Evolutionary conservation across 2,888 invertebrate species (phyloP), one percentile per base, ranked within the genome.

Genomic region (Idaea aversata): DNA sequence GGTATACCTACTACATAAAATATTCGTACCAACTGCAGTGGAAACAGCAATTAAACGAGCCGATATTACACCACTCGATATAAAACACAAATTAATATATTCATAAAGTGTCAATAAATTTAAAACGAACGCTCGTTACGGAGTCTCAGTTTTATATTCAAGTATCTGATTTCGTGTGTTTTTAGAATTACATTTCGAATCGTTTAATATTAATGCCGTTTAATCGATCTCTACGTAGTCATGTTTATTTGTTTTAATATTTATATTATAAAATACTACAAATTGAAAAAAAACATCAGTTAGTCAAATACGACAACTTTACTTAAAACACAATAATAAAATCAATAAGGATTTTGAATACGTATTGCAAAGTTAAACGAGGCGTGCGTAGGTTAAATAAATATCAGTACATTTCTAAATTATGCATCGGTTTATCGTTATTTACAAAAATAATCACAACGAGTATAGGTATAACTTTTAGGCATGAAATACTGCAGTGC

Each of bases 91-190:
- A 47, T 47, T 47, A 47, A 47, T 47, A 13, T 47, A 47, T 47
- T 47, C 47, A 47, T 47, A 47, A 47, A 47, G 47, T 47, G 47
- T 47, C 47, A 47, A 47, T 47, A 47, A 47, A 47, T 47, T 47
- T 47, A 47, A 47, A 47, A 47, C 47, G 47, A 13, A 47, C 13
- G 47, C 47, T 47, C 47, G 47, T 47, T 47, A 47, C 47, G 13
- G 10, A 47, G 13, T 47, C 47, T 47, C 10, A 7, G 47, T 47
- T 47, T 47, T 13, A 47, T 47, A 47, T 47, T 47, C 47, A 10
- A 47, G 47, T 47, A 47, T 47, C 47, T 47, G 47, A 47, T 47
- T 47, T 47, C 47, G 47, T 47, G 47, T 47, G 47, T 47, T 47
- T 47, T 47, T 47, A 47, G 47, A 47, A 47, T 47, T 47, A 13